Base-by-base conservation (phyloP, 2,113 vertebrate genomes). In the Morone saxatilis region DNA sequence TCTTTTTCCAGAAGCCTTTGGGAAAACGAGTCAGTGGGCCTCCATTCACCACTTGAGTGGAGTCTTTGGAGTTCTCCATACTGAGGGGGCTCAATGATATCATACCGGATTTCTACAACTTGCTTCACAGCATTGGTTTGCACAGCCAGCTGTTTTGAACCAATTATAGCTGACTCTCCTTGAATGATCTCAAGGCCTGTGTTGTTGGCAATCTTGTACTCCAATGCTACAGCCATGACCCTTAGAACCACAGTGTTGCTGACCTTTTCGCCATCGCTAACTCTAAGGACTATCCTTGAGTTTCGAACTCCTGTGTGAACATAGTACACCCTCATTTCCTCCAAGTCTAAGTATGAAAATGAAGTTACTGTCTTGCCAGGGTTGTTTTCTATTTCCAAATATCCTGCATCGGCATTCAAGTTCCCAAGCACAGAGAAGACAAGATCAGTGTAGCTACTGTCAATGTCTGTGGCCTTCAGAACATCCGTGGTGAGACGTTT, bases 171-270 rank as follows among this genome's bases (percentile, higher is more conserved):
- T 1, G 67, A 41, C 74, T 88, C 90, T 72, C 97, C 97, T 86
- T 98, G 97, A 36, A 86, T 84, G 0, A 97, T 86, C 41, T 93
- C 84, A 75, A 97, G 81, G 17, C 96, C 96, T 0, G 96, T 97
- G 84, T 95, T 97, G 78, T 93, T 96, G 45, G 89, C 90, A 83
- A 99, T 87, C 89, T 92, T 94, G 84, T 96, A 97, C 80, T 97
- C 93, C 78, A 97, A 92, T 11, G 95, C 88, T 76, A 97, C 56
- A 14, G 97, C 96, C 93, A 96, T 95, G 76, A 98, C 86, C 69
- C 95, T 91, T 43, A 99, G 91, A 45, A 99, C 97, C 4, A 96
- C 95, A 0, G 96, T 97, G 84, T 97, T 98, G 91, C 97, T 98
- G 73, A 97, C 95, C 81, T 97, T 97, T 83, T 97, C 96, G 40